Percentiles rank a stretch among this genome's conserved stretches.
These are phyloP conservation scores for Hirtodrosophila cameraria DNA, from an alignment of 2,888 invertebrate genomes.

Conservation along the genomic window DNA sequence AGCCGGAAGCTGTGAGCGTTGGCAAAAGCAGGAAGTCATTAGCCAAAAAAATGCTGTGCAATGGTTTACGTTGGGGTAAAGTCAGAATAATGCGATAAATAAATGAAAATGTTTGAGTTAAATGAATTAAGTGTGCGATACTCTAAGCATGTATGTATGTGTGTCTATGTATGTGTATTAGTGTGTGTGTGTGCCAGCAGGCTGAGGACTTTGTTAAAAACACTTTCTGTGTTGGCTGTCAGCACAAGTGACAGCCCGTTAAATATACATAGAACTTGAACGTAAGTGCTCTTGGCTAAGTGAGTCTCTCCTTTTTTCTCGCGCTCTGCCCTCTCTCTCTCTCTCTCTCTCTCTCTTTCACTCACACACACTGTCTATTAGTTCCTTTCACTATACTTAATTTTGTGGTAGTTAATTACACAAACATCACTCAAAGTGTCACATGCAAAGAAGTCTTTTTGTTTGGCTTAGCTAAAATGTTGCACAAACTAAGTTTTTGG, in stretches of 20 bases:
- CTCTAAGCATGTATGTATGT: conserved; percentile 18
- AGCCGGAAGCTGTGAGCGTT: conserved; percentile 67
- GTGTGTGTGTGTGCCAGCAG: conserved; percentile 8
- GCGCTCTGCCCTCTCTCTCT: not conserved
- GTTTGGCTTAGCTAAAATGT: conserved; percentile 6
- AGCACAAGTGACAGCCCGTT: conserved; percentile 64
- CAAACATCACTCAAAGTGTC: conserved; percentile 76
- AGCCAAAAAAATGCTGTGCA: conserved; percentile 47
- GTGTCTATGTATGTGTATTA: conserved; percentile 6
- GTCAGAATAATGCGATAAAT: conserved; percentile 74
- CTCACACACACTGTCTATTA: not conserved
- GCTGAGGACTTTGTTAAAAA: conserved; percentile 67
- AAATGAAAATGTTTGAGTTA: conserved; percentile 80
- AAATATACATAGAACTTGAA: conserved; percentile 47
- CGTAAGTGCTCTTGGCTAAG: conserved; percentile 42
- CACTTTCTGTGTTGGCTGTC: conserved; percentile 75
- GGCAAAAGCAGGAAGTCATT: conserved; percentile 77
- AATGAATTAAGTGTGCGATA: conserved; percentile 79
- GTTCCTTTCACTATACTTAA: conserved; percentile 19
- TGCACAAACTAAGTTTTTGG: conserved; percentile 10
- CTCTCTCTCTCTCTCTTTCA: not conserved
- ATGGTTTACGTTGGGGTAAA: conserved; percentile 25
- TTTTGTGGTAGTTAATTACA: conserved; percentile 69
- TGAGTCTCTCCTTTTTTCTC: conserved; percentile 1
- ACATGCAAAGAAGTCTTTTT: conserved; percentile 48